These are phyloP conservation scores for Galagoides demidoff DNA, from an alignment of 2,797 vertebrate genomes.

Conservation along the genomic window DNA sequence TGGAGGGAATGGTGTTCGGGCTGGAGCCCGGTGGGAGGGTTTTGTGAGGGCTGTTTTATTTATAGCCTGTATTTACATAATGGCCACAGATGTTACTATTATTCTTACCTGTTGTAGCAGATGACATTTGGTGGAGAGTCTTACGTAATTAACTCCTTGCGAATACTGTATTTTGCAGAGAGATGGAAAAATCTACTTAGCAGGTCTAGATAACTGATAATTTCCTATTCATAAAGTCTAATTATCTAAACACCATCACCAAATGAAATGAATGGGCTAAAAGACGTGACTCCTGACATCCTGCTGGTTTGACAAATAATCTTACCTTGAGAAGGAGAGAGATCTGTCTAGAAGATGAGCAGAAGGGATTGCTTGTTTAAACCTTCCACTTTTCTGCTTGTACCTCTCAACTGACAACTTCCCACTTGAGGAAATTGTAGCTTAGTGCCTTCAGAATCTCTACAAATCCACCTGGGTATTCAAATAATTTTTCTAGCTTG, in stretches of 20 bases:
- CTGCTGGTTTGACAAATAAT: background rate
- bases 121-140: background rate
- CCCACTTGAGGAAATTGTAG: background rate
- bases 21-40: background rate
- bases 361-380: constrained; percentile 8
- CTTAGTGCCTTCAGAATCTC: constrained; percentile 2
- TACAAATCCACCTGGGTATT: constrained; percentile 7
- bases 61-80: constrained; percentile 23
- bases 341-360: background rate
- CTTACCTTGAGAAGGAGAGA: background rate
- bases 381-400: background rate
- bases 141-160: constrained; percentile 8
- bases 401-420: background rate
- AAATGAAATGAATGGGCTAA: background rate
- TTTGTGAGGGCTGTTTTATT: background rate
- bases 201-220: background rate
- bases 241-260: background rate
- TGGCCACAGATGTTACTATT: background rate
- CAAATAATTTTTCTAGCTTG: background rate
- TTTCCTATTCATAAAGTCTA: constrained; percentile 8
- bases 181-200: constrained; percentile 20
- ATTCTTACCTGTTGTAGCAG: constrained; percentile 24
- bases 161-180: constrained; percentile 40
- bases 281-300: background rate
- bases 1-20: background rate